Base-by-base conservation (phyloP, 2,113 vertebrate species). In the Acrocephalus arundinaceus region DNA sequence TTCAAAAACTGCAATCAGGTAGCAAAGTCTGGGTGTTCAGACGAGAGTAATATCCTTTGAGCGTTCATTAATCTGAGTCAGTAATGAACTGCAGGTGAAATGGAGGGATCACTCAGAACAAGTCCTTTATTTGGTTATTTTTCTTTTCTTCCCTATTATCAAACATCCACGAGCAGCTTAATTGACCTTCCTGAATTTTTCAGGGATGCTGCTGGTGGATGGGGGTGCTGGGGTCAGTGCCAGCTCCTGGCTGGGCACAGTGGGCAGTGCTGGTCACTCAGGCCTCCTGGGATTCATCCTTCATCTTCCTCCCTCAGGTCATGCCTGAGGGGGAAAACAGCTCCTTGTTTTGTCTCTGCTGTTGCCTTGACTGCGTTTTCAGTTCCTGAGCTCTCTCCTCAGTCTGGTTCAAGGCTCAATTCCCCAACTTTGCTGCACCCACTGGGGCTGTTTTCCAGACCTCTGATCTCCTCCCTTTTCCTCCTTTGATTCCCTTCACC, bases 111-210 rank as follows among this genome's bases (percentile, higher is more conserved):
- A 93, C 86, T 94, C 95, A 85, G 85, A 67, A 45, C 75, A 87
- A 82, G 84, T 48, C 52, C 93, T 89, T 85, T 88, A 63, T 89
- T 92, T 94, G 78, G 87, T 94, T 92, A 73, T 97, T 97, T 94
- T 90, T 65, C 84, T 90, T 59, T 68, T 87, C 93, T 81, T 67
- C 84, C 49, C 18, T 45, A 5, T 94, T 92, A 93, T 93, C 86
- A 95, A 97, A 93, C 86, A 93, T 83, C 87, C 65, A 81, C 37
- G 55, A 77, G 37, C 35, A 48, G 24, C 61, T 87, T 84, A 85
- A 79, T 78, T 89, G 91, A 94, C 89, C 93, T 94, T 89, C 43
- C 85, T 85, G 78, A 82, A 58, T 91, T 54, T 91, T 90, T 66
- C 52, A 67, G 49, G 74, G 81, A 1, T 14, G 59, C 7, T 62